Base-by-base conservation (phyloP, 2,797 vertebrate genomes). In the Cryptoblepharus egeriae region DNA sequence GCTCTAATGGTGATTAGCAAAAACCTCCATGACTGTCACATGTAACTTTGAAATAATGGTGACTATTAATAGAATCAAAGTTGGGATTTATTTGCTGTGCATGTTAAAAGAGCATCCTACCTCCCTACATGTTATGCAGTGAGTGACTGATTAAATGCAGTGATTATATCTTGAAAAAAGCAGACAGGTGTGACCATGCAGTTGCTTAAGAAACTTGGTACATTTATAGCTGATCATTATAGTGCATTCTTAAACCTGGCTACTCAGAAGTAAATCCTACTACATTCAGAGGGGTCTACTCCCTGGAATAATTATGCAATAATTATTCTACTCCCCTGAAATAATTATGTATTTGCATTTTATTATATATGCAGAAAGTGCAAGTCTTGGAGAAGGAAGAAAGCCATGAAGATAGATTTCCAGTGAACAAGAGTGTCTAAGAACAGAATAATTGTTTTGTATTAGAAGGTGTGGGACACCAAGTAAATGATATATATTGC, bases 1-100 rank as follows among this genome's bases (percentile, higher is more conserved):
- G 67, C 81, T 91, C 73, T 83, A 71, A 74, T 87, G 42, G 90
- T 89, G 87, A 87, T 92, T 91, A 91, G 57, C 42, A 55, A 35
- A n/a, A 79, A 88, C 75, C 74, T 85, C 77, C 0, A 0, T 83
- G 80, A 55, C 75, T 81, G 61, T 72, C 81, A 64, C 49, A 63
- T 74, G 72, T 85, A 91, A 86, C 79, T 88, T 71, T 80, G 39
- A 35, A 71, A 61, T 61, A 70, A n/a, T 39, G 16, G 20, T 28
- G 26, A 45, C 39, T 70, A 15, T 49, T 45, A 28, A 8, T 70
- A 88, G 69, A 69, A 26, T 52, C 72, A 68, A 85, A 57, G 28
- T 11, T 81, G 1, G 2, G 1, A 35, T 58, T 55, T 20, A 61
- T 68, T 45, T 42, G 24, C 30, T 39, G 13, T 26, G 68, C 39